Conservation (phyloP, 2,888 invertebrate genomes). For the Crioceris asparagi region DNA sequence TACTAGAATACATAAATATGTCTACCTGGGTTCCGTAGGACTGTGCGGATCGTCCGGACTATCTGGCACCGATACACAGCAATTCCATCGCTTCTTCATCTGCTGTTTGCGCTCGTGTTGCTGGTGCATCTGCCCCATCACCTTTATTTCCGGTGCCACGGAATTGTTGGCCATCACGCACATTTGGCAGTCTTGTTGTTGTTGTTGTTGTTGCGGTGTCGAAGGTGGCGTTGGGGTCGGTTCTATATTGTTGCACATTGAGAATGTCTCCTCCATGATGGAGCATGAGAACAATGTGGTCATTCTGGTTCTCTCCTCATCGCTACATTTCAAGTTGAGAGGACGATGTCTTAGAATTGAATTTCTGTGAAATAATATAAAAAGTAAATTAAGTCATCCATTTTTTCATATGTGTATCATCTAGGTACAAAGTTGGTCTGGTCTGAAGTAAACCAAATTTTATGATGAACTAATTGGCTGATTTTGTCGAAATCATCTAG, state of each 20-base stretch:
- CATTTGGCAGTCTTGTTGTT: slow-evolving; percentile 35
- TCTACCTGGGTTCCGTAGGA: slow-evolving; percentile 31
- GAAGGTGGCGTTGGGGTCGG: slow-evolving; percentile 40
- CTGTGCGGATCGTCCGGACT: slow-evolving; percentile 48
- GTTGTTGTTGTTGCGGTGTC: slow-evolving; percentile 34
- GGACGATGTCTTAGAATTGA: slow-evolving; percentile 20
- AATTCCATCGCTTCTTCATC: slow-evolving; percentile 38
- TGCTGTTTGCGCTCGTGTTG: too few relatives aligned
- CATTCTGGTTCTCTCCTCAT: slow-evolving; percentile 17
- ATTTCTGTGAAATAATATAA: slow-evolving; percentile 23
- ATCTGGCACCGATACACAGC: slow-evolving; percentile 47
- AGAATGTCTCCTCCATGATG: slow-evolving; percentile 39
- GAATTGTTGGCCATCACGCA: slow-evolving; percentile 29
- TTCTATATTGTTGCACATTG: slow-evolving; percentile 25
- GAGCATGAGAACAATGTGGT: slow-evolving; percentile 40
- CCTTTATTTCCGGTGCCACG: slow-evolving; percentile 24
- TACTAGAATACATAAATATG: too few relatives aligned
- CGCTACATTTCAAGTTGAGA: slow-evolving; percentile 3
- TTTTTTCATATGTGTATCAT: too few relatives aligned
- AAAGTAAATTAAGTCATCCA: too few relatives aligned
- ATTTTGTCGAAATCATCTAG: too few relatives aligned
- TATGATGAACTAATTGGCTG: too few relatives aligned
- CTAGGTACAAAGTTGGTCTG: too few relatives aligned
- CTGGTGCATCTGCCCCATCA: background rate
- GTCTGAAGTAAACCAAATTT: too few relatives aligned